Conservation (phyloP, 30 jellyfish, hydroid and myxozoan species). For the Pelagia noctiluca region DNA sequence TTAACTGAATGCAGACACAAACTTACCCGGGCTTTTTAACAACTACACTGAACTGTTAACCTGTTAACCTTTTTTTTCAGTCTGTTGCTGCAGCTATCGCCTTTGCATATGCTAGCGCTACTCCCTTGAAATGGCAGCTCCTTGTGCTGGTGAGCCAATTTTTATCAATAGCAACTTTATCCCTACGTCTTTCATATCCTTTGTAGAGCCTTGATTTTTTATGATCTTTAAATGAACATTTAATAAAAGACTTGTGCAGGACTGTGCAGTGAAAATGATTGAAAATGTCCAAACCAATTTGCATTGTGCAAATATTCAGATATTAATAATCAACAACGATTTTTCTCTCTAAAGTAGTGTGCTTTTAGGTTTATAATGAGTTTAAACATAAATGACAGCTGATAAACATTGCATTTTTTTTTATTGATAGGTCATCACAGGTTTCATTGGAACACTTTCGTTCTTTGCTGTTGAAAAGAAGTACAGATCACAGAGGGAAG, state of each 20-base stretch:
- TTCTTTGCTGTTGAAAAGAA: slow-evolving; percentile 86
- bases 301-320: too few relatives aligned
- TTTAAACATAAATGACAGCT: too few relatives aligned
- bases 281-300: too few relatives aligned
- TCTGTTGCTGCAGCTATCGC: slow-evolving; percentile 95
- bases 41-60: neutral
- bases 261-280: too few relatives aligned
- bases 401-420: neutral
- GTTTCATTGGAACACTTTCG: slow-evolving; percentile 73
- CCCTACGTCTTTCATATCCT: neutral
- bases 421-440: slow-evolving; percentile 70
- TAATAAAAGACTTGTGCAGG: too few relatives aligned
- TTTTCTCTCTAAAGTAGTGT: too few relatives aligned
- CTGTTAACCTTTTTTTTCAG: slow-evolving; percentile 47
- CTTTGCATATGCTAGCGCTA: slow-evolving; percentile 75
- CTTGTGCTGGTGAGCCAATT: slow-evolving; percentile 80
- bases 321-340: too few relatives aligned
- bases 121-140: slow-evolving; percentile 82
- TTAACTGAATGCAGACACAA: neutral
- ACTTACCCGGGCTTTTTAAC: too few relatives aligned
- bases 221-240: too few relatives aligned
- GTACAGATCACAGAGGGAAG: slow-evolving; percentile 29
- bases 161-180: neutral
- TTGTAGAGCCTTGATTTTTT: too few relatives aligned
- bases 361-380: too few relatives aligned